Conservation (phyloP, 2,113 vertebrate species). For the Potamarius usumacintae region DNA sequence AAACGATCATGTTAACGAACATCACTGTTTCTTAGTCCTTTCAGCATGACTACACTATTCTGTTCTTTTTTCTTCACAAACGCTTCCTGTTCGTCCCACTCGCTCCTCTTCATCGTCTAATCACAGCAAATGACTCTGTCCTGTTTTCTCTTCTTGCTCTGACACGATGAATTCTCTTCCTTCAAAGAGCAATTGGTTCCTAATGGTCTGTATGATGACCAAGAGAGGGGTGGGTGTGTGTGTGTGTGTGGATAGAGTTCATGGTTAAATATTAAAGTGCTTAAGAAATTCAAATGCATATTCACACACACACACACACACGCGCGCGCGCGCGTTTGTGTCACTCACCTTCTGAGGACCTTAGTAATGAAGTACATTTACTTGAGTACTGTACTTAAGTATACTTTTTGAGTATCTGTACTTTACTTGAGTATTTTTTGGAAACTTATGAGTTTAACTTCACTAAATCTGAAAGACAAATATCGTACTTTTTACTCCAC, state of each 20-base stretch:
- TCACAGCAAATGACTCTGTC: not conserved
- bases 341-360: no score
- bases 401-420: no score
- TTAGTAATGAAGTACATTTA: no score
- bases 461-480: no score
- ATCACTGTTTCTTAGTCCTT: not conserved
- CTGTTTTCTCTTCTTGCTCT: not conserved
- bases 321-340: no score
- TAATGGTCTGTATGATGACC: conserved; percentile 8
- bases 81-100: not conserved
- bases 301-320: not conserved
- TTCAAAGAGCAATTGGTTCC: not conserved
- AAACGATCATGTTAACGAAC: not conserved
- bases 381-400: no score
- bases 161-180: not conserved
- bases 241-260: not conserved
- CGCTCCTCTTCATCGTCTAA: not conserved
- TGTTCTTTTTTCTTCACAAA: not conserved
- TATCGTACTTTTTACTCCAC: no score
- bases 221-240: not conserved
- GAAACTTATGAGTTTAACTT: no score
- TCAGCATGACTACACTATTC: not conserved
- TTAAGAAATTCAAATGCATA: not conserved
- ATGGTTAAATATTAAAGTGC: not conserved
- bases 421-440: no score